Evolutionary conservation across 1,140 invertebrate genomes (phyloP), one percentile per base, ranked within the genome.

Genomic region (Babylonia areolata): DNA sequence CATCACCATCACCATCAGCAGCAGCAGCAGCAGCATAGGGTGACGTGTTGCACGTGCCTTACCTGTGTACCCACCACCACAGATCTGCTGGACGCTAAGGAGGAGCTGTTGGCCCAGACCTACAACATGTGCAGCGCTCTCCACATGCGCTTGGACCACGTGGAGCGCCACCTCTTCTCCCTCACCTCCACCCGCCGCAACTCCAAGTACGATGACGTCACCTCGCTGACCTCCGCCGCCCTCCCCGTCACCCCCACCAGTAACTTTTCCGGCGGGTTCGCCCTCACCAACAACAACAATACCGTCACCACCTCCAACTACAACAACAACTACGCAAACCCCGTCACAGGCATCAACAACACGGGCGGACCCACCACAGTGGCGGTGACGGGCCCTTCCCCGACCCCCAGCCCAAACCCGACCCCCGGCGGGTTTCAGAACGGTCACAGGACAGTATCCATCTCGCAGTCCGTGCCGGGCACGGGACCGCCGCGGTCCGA

Each of bases 41-140:
- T n/a, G n/a, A n/a, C n/a, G n/a, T n/a, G n/a, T n/a, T n/a, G n/a
- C n/a, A n/a, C n/a, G n/a, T n/a, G n/a, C n/a, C n/a, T n/a, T n/a
- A n/a, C n/a, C n/a, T n/a, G n/a, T n/a, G n/a, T n/a, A n/a, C n/a
- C n/a, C n/a, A n/a, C n/a, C n/a, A n/a, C n/a, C n/a, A n/a, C n/a
- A 84, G 82, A 84, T 15, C 37, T 84, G 35, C 82, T 84, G 82
- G 82, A 84, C 82, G 82, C 82, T 39, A 84, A 84, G 31, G 82
- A 84, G 9, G 82, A 84, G 82, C 37, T 84, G 37, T 40, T 84
- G 64, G 37, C 82, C 23, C 82, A 84, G 82, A 75, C 82, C 64
- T 84, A 75, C 82, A 84, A 84, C 82, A 17, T 84, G 64, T 73
- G 20, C 31, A 84, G 33, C 40, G 31, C 82, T 23, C 23, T 84